Conservation (phyloP, 2,797 vertebrate genomes). For the Microtus agrestis region DNA sequence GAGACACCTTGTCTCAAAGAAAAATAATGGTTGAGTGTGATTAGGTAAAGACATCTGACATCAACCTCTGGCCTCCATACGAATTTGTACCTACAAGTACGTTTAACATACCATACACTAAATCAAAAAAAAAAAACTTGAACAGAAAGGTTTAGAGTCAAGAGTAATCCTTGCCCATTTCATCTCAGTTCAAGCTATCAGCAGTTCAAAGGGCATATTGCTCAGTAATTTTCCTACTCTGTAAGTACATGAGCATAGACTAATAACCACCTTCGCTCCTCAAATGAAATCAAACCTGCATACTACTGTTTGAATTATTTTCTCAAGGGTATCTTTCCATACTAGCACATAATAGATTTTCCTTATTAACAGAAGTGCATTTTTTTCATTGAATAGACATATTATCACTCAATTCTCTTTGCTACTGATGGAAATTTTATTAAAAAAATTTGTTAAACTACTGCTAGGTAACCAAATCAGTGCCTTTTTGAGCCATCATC, state of each 20-base stretch:
- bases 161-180: not conserved
- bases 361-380: not conserved
- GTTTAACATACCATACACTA: too few relatives aligned
- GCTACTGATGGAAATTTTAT: not conserved
- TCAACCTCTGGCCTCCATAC: not conserved
- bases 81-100: not conserved
- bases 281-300: constrained; percentile 17
- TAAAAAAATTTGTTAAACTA: not conserved
- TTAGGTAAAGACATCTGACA: too few relatives aligned
- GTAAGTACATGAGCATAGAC: not conserved
- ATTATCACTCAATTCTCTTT: not conserved
- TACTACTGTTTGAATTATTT: not conserved
- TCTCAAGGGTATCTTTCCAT: constrained; percentile 25
- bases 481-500: not conserved
- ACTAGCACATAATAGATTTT: not conserved
- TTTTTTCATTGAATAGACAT: not conserved
- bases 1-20: too few relatives aligned
- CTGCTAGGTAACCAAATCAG: not conserved
- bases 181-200: not conserved
- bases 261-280: not conserved
- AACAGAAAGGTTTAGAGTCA: not conserved
- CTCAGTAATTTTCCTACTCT: not conserved
- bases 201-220: not conserved
- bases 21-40: too few relatives aligned
- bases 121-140: not conserved